Evolutionary conservation across 1,140 invertebrate genomes (phyloP).

Genomic region (Psilanteris sp.): DNA sequence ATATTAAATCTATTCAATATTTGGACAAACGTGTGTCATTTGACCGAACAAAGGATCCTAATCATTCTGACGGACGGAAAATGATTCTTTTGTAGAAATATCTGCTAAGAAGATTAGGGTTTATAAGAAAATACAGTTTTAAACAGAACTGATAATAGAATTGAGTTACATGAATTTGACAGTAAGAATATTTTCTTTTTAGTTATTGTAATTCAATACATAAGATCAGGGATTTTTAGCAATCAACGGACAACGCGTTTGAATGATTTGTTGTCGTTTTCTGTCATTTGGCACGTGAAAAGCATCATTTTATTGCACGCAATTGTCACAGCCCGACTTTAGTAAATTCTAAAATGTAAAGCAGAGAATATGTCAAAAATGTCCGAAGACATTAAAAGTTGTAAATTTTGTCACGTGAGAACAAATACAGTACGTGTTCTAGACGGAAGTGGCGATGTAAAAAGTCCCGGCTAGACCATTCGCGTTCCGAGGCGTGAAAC

Average conservation of each 20-base stretch:
- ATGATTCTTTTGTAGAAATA: constrained; percentile 2
- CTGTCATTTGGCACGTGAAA: too few relatives aligned
- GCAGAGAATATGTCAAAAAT: constrained; percentile 36
- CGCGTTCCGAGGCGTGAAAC: constrained; percentile 74
- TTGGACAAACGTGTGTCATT: constrained; percentile 49
- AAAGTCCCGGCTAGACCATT: constrained; percentile 48
- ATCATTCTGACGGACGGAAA: constrained; percentile 12
- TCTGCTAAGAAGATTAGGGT: constrained; percentile 35
- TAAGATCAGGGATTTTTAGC: too few relatives aligned
- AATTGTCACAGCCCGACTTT: too few relatives aligned
- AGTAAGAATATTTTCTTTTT: too few relatives aligned
- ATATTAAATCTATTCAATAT: constrained; percentile 41
- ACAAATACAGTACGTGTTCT: constrained; percentile 29
- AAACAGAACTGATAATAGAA: constrained; percentile 13
- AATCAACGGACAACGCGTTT: too few relatives aligned
- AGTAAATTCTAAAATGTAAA: too few relatives aligned
- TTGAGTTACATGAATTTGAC: background rate
- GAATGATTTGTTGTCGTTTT: too few relatives aligned
- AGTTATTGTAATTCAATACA: too few relatives aligned
- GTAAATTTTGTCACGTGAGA: background rate
- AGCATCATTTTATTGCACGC: too few relatives aligned
- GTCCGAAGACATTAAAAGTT: constrained; percentile 19
- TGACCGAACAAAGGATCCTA: constrained; percentile 18
- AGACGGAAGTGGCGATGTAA: constrained; percentile 33
- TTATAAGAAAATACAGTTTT: background rate